Percentiles rank a stretch among this genome's conserved stretches.
These are phyloP conservation scores for Xestia xanthographa DNA, from an alignment of 2,888 invertebrate genomes.

Conservation along the genomic window DNA sequence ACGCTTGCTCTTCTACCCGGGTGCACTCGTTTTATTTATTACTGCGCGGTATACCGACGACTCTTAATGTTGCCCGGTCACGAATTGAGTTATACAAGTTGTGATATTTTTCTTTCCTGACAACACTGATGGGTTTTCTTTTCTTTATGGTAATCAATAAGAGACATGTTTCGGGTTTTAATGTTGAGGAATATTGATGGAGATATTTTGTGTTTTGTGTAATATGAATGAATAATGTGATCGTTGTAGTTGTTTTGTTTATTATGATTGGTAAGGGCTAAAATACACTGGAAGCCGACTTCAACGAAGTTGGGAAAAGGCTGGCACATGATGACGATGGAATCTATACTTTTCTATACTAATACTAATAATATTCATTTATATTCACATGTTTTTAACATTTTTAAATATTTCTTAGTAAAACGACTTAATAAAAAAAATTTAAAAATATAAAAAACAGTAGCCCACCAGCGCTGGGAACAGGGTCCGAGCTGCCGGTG, in stretches of 20 bases:
- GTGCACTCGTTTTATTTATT: slow-evolving; percentile 61
- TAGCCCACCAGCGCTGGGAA: no score
- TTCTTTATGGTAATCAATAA: slow-evolving; percentile 52
- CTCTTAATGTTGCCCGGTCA: slow-evolving; percentile 57
- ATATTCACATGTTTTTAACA: no score
- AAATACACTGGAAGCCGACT: no score
- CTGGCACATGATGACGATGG: no score
- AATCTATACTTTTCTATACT: no score
- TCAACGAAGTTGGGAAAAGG: no score
- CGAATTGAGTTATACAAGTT: slow-evolving; percentile 61
- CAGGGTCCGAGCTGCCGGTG: no score
- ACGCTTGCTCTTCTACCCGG: slow-evolving; percentile 36
- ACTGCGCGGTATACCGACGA: slow-evolving; percentile 45
- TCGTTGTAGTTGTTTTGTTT: neutral
- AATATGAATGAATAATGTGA: neutral
- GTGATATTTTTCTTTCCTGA: slow-evolving; percentile 55
- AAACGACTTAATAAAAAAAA: no score
- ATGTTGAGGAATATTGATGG: slow-evolving; percentile 23
- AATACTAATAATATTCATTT: no score
- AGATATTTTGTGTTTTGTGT: neutral
- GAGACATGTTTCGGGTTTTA: slow-evolving; percentile 42
- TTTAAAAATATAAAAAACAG: no score
- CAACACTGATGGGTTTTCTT: slow-evolving; percentile 49
- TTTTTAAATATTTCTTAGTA: no score
- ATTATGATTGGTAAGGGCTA: neutral